phyloP scores from a whole-genome alignment of 2,113 vertebrate species.

The Miniopterus natalensis region DNA sequence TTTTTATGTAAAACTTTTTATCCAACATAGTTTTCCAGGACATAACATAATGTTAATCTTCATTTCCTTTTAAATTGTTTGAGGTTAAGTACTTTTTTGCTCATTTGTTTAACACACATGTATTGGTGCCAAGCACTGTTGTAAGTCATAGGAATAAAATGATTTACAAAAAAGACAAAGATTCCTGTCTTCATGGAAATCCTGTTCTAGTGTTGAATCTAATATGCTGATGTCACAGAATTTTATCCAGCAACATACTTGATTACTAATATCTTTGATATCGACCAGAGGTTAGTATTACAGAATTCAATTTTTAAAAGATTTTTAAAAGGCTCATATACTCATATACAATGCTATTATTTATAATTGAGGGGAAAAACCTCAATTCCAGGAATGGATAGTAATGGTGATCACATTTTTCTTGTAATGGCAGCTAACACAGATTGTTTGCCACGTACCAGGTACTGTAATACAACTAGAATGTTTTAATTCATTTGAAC shows the following conservation, averaged over 20 bases:
- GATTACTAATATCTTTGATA: neutral
- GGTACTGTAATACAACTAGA: neutral
- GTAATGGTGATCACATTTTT: neutral
- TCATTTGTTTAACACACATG: neutral
- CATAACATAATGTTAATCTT: neutral
- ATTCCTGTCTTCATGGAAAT: neutral
- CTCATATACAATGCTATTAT: neutral
- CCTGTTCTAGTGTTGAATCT: neutral
- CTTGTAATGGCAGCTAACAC: neutral
- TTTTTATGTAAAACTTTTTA: neutral
- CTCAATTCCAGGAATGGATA: neutral
- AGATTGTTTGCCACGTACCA: neutral
- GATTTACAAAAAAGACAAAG: constrained; percentile 18
- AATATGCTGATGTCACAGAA: neutral
- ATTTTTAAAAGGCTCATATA: neutral
- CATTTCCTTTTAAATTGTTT: constrained; percentile 13
- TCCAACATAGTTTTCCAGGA: neutral
- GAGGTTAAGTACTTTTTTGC: neutral
- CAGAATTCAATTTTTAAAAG: neutral
- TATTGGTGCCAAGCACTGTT: neutral
- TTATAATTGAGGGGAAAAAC: neutral
- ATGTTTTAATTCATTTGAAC: neutral
- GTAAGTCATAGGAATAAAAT: neutral
- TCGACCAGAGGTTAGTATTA: neutral
- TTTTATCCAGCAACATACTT: neutral